Evolutionary conservation across 92 coral and sea anemone species (phyloP).

Genomic region (Phenganax stokvisi): DNA sequence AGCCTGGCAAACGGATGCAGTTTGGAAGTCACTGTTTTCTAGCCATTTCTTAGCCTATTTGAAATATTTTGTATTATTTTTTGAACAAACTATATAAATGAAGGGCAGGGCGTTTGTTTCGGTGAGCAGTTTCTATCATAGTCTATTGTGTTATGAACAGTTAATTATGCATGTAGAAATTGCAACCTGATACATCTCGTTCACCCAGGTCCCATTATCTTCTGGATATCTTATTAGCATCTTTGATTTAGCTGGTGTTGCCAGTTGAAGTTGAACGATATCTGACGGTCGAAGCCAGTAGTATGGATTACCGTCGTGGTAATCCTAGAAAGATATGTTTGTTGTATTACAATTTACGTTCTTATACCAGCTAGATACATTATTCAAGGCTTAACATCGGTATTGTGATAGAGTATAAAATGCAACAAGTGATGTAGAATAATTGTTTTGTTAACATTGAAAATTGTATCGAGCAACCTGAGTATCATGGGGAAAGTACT

Average conservation of each 20-base stretch:
- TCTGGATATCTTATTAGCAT: constrained; percentile 8
- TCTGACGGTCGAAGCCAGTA: constrained; percentile 21
- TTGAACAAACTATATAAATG: background rate
- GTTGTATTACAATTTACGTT: background rate
- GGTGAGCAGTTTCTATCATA: background rate
- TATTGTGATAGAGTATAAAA: too few species aligned
- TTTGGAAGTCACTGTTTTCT: background rate
- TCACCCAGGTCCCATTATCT: background rate
- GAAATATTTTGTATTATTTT: background rate
- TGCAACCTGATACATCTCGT: constrained; percentile 17
- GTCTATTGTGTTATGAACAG: background rate
- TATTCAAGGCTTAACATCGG: too few species aligned
- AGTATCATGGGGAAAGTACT: too few species aligned
- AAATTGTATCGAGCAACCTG: too few species aligned
- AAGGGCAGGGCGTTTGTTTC: background rate
- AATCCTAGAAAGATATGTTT: background rate
- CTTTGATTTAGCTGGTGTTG: background rate
- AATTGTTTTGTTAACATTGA: too few species aligned
- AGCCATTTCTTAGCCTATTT: constrained; percentile 14
- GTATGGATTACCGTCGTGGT: background rate
- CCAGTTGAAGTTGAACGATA: constrained; percentile 4
- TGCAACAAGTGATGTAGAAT: too few species aligned
- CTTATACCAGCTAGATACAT: background rate
- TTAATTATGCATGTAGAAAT: background rate
- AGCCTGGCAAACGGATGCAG: background rate